Evolutionary conservation across 1,140 invertebrate species (phyloP).

Genomic region (Drosophila burlai): DNA sequence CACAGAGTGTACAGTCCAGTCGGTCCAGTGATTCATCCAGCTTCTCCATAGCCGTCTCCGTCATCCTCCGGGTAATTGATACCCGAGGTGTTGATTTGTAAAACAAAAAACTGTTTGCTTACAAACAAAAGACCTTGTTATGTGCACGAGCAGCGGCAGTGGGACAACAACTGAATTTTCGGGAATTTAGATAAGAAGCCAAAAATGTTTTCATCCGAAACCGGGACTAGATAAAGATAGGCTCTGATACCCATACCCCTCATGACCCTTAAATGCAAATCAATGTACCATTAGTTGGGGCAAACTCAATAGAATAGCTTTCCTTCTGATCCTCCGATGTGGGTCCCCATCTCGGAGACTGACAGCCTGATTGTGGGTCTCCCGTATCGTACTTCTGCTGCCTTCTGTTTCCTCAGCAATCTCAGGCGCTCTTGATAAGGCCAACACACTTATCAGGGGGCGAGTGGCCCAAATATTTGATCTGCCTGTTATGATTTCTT

Average conservation of each 20-base stretch:
- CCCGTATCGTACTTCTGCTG: not conserved
- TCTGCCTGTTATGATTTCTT: constrained; percentile 62
- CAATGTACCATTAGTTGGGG: constrained; percentile 35
- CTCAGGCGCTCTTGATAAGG: constrained; percentile 51
- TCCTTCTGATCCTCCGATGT: constrained; percentile 37
- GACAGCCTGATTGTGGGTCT: constrained; percentile 60
- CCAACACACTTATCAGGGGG: constrained; percentile 52
- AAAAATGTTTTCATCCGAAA: constrained; percentile 60
- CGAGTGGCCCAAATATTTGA: constrained; percentile 69
- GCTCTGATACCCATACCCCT: not conserved
- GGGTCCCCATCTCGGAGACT: constrained; percentile 42
- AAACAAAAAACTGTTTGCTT: constrained; percentile 80
- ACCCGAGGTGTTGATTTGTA: constrained; percentile 81
- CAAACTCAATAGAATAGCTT: constrained; percentile 2
- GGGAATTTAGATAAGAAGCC: constrained; percentile 77
- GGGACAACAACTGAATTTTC: constrained; percentile 71
- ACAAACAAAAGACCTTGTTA: constrained; percentile 75
- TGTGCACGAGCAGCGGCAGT: constrained; percentile 45
- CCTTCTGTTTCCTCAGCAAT: constrained; percentile 21
- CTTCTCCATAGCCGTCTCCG: constrained; percentile 8
- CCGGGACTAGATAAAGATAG: constrained; percentile 21
- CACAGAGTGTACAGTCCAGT: constrained; percentile 40
- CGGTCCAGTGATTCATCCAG: constrained; percentile 51
- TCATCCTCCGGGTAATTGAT: constrained; percentile 66
- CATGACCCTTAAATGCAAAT: constrained; percentile 45